Percentiles rank a stretch among this genome's conserved stretches.
These are phyloP conservation scores for Hylaeus volcanicus DNA, from an alignment of 1,140 invertebrate genomes.

Conservation along the genomic window DNA sequence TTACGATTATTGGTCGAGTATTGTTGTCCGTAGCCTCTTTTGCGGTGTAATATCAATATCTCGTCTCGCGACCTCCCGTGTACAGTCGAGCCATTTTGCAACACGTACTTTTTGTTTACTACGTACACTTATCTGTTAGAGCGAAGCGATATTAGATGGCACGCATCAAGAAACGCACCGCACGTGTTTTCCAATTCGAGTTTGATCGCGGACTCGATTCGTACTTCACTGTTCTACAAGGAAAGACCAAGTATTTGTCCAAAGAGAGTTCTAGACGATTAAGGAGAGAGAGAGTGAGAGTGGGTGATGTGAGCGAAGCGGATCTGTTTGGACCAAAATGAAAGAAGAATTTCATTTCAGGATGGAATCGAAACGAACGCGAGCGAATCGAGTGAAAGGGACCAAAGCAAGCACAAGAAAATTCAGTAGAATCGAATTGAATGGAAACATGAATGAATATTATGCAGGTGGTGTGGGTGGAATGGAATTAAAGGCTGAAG, in stretches of 20 bases:
- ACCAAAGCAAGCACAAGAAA: not conserved
- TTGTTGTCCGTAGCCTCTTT: constrained; percentile 51
- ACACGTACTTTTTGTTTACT: not conserved
- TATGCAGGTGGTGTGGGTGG: not conserved
- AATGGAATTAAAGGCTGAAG: not conserved
- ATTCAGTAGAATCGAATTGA: no score
- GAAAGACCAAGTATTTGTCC: constrained; percentile 55
- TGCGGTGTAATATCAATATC: constrained; percentile 23
- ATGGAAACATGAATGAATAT: not conserved
- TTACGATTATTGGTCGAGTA: constrained; percentile 69
- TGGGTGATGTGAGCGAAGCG: constrained; percentile 38
- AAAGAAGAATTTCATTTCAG: no score
- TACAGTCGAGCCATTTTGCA: constrained; percentile 3
- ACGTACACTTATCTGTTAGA: constrained; percentile 16
- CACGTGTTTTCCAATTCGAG: not conserved
- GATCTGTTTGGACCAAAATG: not conserved
- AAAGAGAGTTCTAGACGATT: constrained; percentile 48
- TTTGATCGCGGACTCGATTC: constrained; percentile 26
- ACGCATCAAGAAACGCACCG: not conserved
- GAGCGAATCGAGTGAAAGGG: no score
- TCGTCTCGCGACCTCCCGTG: not conserved
- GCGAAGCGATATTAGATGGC: constrained; percentile 19
- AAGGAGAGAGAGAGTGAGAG: constrained; percentile 4
- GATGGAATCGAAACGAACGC: no score
- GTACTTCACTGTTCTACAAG: constrained; percentile 33